Evolutionary conservation across 2,888 invertebrate genomes (phyloP), one percentile per base, ranked within the genome.

Genomic region (Cecidostiba fungosa): DNA sequence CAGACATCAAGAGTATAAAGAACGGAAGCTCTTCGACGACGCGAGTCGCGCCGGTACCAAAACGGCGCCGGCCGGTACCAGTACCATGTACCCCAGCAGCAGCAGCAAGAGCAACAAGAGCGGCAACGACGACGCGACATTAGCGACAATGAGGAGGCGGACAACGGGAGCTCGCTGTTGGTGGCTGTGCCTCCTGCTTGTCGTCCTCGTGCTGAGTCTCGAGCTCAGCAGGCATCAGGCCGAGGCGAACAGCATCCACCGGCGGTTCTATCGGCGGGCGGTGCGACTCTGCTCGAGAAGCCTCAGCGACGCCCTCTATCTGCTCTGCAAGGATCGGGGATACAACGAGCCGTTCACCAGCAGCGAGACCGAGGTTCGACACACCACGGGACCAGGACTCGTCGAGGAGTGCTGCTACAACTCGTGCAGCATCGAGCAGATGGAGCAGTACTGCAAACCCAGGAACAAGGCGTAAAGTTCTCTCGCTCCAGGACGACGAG

Each of bases 371-470:
- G 89, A 89, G 0, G 77, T 81, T 23, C 88, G 82, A 23, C 87
- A 50, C 26, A 59, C 87, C 4, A 54, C 79, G n/a, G 90, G 89
- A 0, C 89, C 90, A 0, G 92, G 93, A 10, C 90, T 92, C 78
- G 92, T 92, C 78, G 92, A 93, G 43, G 92, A 93, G 87, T 93
- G 93, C 87, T 93, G 93, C 86, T 89, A 91, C 26, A 89, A 90
- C 19, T 50, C 90, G 47, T 93, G 93, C 88, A 89, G 88, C 43
- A 87, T 89, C 54, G 87, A 90, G 4, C 91, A 92, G 54, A 90
- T 93, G 78, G 89, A 91, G 43, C 90, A 90, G 81, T 93, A 93
- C 85, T 93, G 93, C 90, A 92, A 92, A 82, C 85, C 89, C 43
- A 16, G 5, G 59, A 23, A 62, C 16, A 62, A 29, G 69, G 19